Percentiles rank a stretch among this genome's conserved stretches.
Conservation (phyloP, 1,140 invertebrate genomes). For the Heliconius hermathena region DNA sequence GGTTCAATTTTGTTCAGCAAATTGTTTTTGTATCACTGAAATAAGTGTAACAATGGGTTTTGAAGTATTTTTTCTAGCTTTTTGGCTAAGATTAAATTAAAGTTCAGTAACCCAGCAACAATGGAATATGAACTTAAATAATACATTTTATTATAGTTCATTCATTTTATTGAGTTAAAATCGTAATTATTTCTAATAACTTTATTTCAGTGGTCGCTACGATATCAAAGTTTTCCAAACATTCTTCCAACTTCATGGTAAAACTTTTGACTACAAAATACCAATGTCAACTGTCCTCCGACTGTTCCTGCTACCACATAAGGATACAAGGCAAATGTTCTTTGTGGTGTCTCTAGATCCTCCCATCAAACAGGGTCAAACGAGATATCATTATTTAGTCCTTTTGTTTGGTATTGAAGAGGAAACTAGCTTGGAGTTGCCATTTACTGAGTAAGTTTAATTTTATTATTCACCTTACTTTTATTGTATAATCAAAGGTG, state of each 20-base stretch:
- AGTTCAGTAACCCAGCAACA: too few relatives aligned
- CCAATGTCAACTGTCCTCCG: slow-evolving; percentile 97
- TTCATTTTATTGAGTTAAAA: too few relatives aligned
- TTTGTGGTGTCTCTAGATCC: slow-evolving; percentile 99
- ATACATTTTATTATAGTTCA: too few relatives aligned
- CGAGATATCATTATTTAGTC: slow-evolving; percentile 97
- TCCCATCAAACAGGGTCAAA: slow-evolving; percentile 99
- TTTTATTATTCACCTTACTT: neutral
- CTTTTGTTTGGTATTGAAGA: slow-evolving; percentile 97
- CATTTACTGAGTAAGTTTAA: slow-evolving; percentile 91
- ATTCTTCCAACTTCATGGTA: slow-evolving; percentile 99
- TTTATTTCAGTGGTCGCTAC: slow-evolving; percentile 94
- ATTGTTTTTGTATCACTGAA: too few relatives aligned
- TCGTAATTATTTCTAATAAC: neutral
- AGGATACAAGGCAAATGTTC: slow-evolving; percentile 98
- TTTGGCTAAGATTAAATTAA: too few relatives aligned
- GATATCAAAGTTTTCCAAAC: slow-evolving; percentile 99
- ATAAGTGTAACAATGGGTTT: too few relatives aligned
- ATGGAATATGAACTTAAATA: too few relatives aligned
- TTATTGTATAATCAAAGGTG: too few relatives aligned
- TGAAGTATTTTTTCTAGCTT: too few relatives aligned
- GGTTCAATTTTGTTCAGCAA: too few relatives aligned
- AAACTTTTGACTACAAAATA: slow-evolving; percentile 99
- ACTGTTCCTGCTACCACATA: slow-evolving; percentile 97
- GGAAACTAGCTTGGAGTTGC: slow-evolving; percentile 95